Base-by-base conservation (phyloP, 2,113 vertebrate species). In the Zosterops pallidus region DNA sequence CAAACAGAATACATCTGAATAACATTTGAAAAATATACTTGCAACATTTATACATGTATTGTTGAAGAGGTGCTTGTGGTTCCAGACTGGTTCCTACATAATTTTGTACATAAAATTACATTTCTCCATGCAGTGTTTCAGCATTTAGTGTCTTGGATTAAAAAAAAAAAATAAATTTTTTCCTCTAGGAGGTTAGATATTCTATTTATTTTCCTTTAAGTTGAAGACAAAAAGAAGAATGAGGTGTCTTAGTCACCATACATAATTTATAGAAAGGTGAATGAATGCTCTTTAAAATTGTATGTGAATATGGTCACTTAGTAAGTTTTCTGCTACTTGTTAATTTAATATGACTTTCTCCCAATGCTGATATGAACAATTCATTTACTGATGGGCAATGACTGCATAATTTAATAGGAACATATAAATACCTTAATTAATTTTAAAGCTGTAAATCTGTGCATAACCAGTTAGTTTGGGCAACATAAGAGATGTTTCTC, bases 21-120 rank as follows among this genome's bases (percentile, higher is more conserved):
- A 96, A 82, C 67, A 87, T 87, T 85, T 90, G 82, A 95, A 96
- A 97, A 97, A 94, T 86, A 47, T 63, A 28, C 68, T 86, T 86
- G 80, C 3, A 9, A 64, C 56, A 81, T 94, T 95, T 91, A 21
- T 90, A 44, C 28, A 35, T 83, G 77, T 49, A 47, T 64, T 95
- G 37, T 77, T 93, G 69, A 64, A 83, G 67, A 94, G 55, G 89
- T 56, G 70, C 76, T 96, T 94, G 70, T 84, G 77, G 59, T 46
- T 96, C 23, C 70, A 83, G 50, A 67, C 23, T 6, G 8, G 9
- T 70, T 91, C 31, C 50, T 78, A 46, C 37, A 28, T 41, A 50
- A 7, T 83, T 91, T 93, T 74, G 29, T 78, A 79, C 26, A 74
- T 84, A 95, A 96, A 97, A 24, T 53, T 82, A 33, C 47, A 75